These are phyloP conservation scores for Aspiorhynchus laticeps DNA, from an alignment of 2,113 vertebrate genomes.

Conservation along the genomic window DNA sequence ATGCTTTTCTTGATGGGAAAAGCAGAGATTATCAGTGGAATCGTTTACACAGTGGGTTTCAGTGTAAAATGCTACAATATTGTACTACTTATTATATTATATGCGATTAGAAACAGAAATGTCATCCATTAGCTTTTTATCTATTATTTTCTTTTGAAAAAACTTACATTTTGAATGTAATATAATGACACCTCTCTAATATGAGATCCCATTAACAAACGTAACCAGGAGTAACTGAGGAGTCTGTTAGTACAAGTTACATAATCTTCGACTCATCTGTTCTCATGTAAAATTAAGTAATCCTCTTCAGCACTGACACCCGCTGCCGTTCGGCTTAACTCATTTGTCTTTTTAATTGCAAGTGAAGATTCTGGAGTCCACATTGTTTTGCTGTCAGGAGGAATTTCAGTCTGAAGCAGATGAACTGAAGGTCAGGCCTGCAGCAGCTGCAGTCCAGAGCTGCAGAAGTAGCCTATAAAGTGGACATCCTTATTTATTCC, in stretches of 20 bases:
- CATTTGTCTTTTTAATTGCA: conserved; percentile 21
- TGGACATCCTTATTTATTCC: conserved; percentile 11
- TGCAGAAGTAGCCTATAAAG: not conserved
- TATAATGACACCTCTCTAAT: not conserved
- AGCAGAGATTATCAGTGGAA: not conserved
- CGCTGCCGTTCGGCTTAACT: not conserved
- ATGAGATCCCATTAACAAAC: not conserved
- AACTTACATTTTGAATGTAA: not conserved
- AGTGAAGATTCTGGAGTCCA: not conserved
- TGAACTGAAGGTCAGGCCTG: not conserved
- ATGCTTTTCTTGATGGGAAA: not conserved
- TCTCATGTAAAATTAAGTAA: not conserved
- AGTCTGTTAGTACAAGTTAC: conserved; percentile 2
- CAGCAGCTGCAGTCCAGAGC: not conserved
- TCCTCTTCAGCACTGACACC: not conserved
- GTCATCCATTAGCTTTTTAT: not conserved
- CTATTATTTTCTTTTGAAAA: not conserved
- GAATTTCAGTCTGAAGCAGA: not conserved
- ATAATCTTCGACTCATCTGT: conserved; percentile 3
- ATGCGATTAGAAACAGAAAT: not conserved
- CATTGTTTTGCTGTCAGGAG: conserved; percentile 3
- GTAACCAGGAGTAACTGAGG: not conserved
- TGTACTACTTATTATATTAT: too few relatives aligned
- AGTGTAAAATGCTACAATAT: not conserved
- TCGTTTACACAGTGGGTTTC: not conserved